A percentile compares a stretch with the other conserved stretches of the same genome.
Conservation (phyloP, 2,888 invertebrate genomes). For the Acronicta psi region DNA sequence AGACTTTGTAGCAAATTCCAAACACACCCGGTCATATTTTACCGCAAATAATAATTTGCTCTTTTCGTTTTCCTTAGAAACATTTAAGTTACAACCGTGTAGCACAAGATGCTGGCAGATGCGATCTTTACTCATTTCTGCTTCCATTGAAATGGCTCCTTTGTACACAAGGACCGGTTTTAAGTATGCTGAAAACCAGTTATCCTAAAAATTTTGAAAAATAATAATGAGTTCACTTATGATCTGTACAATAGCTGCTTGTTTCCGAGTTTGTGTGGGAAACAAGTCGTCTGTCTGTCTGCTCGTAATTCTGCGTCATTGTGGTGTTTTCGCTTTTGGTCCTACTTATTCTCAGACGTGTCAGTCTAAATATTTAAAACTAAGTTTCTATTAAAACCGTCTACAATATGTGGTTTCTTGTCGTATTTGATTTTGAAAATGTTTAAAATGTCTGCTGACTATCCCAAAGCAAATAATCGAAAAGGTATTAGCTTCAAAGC, state of each 20-base stretch:
- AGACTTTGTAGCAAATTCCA: background rate
- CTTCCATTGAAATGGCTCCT: conserved; percentile 34
- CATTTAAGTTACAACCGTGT: conserved; percentile 33
- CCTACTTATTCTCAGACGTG: background rate
- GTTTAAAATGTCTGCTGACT: too few species aligned
- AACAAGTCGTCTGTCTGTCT: conserved; percentile 1
- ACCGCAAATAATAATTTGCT: conserved; percentile 28
- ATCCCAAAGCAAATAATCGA: too few species aligned
- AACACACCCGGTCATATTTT: background rate
- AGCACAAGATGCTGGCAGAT: conserved; percentile 33
- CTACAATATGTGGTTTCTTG: background rate
- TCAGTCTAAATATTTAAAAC: background rate
- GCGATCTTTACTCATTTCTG: conserved; percentile 41
- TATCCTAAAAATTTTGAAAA: conserved; percentile 28
- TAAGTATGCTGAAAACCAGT: conserved; percentile 26
- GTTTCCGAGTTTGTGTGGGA: conserved; percentile 34
- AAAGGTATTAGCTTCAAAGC: too few species aligned
- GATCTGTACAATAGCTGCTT: conserved; percentile 25
- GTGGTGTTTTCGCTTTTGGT: background rate
- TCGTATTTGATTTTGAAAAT: too few species aligned
- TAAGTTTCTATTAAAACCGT: background rate
- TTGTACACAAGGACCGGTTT: conserved; percentile 42
- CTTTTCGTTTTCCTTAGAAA: conserved; percentile 12
- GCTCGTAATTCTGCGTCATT: conserved; percentile 6
- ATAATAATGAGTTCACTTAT: conserved; percentile 41